A percentile compares a stretch with the other conserved stretches of the same genome.
Evolutionary conservation across 2,797 vertebrate genomes (phyloP).

Genomic region (Cossypha caffra): DNA sequence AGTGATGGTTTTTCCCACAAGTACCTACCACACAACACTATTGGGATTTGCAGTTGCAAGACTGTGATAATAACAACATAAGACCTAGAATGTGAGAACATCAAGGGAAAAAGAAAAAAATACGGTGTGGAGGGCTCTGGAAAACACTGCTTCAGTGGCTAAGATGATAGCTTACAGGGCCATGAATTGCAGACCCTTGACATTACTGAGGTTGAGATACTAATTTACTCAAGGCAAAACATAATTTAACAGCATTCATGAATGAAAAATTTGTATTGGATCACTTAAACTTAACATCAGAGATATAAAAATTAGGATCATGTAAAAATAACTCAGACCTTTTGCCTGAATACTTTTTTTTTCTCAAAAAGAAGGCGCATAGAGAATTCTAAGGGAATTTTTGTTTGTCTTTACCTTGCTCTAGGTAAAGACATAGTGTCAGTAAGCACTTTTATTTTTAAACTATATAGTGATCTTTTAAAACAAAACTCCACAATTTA

Average conservation of each 20-base stretch:
- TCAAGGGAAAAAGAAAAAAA: not conserved
- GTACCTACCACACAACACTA: not conserved
- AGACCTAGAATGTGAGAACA: not conserved
- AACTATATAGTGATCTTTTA: not conserved
- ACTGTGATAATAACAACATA: not conserved
- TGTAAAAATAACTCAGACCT: not conserved
- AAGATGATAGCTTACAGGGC: not conserved
- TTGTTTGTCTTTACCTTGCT: not conserved
- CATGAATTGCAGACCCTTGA: not conserved
- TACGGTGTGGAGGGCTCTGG: not conserved
- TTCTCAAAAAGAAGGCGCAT: not conserved
- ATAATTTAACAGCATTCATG: not conserved
- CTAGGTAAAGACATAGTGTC: not conserved
- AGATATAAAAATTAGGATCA: not conserved
- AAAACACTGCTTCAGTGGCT: not conserved
- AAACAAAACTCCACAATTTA: not conserved
- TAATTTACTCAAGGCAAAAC: not conserved
- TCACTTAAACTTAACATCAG: not conserved
- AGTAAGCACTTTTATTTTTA: not conserved
- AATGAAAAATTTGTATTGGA: not conserved
- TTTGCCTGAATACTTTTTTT: not conserved
- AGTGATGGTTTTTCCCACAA: not conserved
- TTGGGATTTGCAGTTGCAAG: not conserved
- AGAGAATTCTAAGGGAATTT: not conserved
- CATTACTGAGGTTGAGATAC: not conserved